Evolutionary conservation across 2,797 vertebrate species (phyloP).

Genomic region (Coccyzus lansbergi): DNA sequence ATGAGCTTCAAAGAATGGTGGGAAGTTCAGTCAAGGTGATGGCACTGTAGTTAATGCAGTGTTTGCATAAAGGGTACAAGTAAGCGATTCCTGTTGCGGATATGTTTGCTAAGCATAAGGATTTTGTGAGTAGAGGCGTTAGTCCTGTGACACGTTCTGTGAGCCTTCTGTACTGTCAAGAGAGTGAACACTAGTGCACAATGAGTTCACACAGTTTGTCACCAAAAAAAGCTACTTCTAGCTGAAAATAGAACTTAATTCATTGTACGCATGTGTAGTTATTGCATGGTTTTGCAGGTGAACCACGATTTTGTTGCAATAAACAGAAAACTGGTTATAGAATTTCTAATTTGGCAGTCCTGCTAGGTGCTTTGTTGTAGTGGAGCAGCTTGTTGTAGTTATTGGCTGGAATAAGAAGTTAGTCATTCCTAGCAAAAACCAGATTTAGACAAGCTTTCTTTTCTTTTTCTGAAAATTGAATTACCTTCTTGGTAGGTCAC

Average conservation of each 20-base stretch:
- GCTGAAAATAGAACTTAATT: not conserved
- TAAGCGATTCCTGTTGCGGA: rapidly evolving
- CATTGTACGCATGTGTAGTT: not conserved
- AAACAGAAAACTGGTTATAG: not conserved
- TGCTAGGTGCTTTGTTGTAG: not conserved
- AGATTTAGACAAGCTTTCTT: not conserved
- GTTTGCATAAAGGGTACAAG: rapidly evolving
- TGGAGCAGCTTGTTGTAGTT: not conserved
- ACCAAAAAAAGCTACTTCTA: not conserved
- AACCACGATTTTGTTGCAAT: not conserved
- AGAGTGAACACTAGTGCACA: not conserved
- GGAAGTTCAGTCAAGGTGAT: not conserved
- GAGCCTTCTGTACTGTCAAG: not conserved
- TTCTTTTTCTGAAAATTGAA: not conserved
- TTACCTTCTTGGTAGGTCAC: not conserved
- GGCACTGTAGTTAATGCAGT: not conserved
- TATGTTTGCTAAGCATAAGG: rapidly evolving
- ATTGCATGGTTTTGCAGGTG: not conserved
- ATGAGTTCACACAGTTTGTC: not conserved
- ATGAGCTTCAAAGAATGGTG: not conserved
- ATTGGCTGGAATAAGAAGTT: not conserved
- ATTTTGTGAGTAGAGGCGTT: not conserved
- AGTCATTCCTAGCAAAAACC: not conserved
- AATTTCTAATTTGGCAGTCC: not conserved
- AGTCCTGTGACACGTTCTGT: not conserved